Base-by-base conservation (phyloP, 2,797 vertebrate species). In the Parauchenoglanis ngamensis region DNA sequence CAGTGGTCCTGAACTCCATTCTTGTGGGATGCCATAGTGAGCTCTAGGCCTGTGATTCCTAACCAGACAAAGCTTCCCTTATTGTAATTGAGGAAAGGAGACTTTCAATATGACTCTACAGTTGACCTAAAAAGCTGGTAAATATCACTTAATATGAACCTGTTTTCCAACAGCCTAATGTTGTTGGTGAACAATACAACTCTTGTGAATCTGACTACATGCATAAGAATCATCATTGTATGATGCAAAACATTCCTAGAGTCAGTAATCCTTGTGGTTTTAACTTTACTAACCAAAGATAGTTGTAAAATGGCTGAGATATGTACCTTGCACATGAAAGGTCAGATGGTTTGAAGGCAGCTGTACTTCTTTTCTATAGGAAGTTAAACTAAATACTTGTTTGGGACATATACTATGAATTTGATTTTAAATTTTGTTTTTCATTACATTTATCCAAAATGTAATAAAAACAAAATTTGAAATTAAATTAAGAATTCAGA, bases 81-180 rank as follows among this genome's bases (percentile, higher is more conserved):
- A 65, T 82, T 65, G 25, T 67, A n/a, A 44, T 19, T 19, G 61
- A 80, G 57, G 57, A 5, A 61, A 44, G 21, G 25, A 80, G 11
- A 63, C 4, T 15, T 28, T 81, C 40, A 46, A 8, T 63, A 35
- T 78, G 15, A 40, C 54, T 40, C 2, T 79, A 56, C 77, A 59
- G 17, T 56, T 85, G 84, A 65, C 59, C 28, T 25, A 10, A 86
- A 67, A 81, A 17, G 57, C 57, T 46, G 79, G 35, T 81, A 81
- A 81, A 81, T 63, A 81, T 61, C 79, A 81, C 6, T 81, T 81
- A 81, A 46, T 81, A 63, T 17, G 23, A 63, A n/a, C 59, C 23
- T 46, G 25, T 46, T 46, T 46, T 17, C 4, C 56, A 46, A 63
- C 1, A 63, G 57, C 35, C 35, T 44, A 15, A 81, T 44, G 57